Evolutionary conservation across 2,797 vertebrate genomes (phyloP), one percentile per base, ranked within the genome.

Genomic region (Loriculus beryllinus): DNA sequence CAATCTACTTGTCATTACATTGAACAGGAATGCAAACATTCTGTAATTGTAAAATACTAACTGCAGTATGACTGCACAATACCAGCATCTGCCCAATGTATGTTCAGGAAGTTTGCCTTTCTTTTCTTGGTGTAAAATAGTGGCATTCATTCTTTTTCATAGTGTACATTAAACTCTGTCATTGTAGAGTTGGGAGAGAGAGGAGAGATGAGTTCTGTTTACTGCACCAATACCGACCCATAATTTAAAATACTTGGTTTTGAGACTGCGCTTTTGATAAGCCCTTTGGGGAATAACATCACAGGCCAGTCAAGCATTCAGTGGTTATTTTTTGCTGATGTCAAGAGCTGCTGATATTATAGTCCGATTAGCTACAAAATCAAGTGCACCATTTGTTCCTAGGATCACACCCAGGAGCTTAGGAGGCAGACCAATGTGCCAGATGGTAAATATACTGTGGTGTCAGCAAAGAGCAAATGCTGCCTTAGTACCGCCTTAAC

Each of bases 301-400:
- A 40, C 4, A 3, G 15, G 40, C 51, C 91, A 78, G 80, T 59
- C 6, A 1, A 62, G 49, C 33, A 25, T 33, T 49, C 67, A 59
- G 51, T 17, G 52, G 71, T 63, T 91, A 19, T 62, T 57, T 51
- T 64, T 4, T 63, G 37, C 20, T 14, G 12, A 70, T 71, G 49
- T 59, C 40, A 71, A 52, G 63, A 72, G 64, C 82, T 92, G 84
- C 65, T 72, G 80, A 4, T 25, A 21, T 35, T 42, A 22, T 5
- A 92, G 82, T 28, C 78, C 10, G 15, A 94, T 91, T 82, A 96
- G 84, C 80, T 60, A 47, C 86, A 64, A 79, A 93, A 85, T 57
- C 51, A 82, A 83, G 86, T 12, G 80, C 57, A 29, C 64, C 71
- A 29, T 95, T 96, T 96, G 86, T 92, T 88, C 89, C 65, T 28